A percentile compares a stretch with the other conserved stretches of the same genome.
Conservation (phyloP, 2,113 vertebrate genomes). For the Melospiza melodia region DNA sequence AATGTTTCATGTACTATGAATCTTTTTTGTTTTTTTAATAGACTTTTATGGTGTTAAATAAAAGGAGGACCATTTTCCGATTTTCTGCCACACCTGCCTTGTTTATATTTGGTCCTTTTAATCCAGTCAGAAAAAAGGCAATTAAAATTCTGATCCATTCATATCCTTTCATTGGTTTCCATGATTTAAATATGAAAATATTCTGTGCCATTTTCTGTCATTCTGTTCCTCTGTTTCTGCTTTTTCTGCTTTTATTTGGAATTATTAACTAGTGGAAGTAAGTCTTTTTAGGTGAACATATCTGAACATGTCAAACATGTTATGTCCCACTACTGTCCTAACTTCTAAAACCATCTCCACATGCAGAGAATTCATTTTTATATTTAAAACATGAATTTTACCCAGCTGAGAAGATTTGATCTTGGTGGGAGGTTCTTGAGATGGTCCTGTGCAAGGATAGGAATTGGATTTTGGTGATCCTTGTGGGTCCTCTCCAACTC, state of each 20-base stretch:
- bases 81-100: slow-evolving; percentile 90
- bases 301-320: not conserved
- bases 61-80: slow-evolving; percentile 91
- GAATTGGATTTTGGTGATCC: not conserved
- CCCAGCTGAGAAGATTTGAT: not conserved
- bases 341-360: not conserved
- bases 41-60: slow-evolving; percentile 96
- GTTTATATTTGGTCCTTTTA: slow-evolving; percentile 91
- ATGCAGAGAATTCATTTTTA: not conserved
- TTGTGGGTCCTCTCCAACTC: not conserved
- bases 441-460: not conserved
- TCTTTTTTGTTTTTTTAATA: slow-evolving; percentile 46
- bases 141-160: slow-evolving; percentile 90
- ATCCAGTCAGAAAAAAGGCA: slow-evolving; percentile 86
- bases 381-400: not conserved
- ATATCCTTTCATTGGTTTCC: slow-evolving; percentile 87
- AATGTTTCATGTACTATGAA: not conserved
- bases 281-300: not conserved
- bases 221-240: not conserved
- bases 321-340: not conserved
- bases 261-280: not conserved
- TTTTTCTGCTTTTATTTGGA: not conserved
- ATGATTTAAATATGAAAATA: not conserved
- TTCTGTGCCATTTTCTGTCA: not conserved
- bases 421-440: not conserved